These are phyloP conservation scores for Tetrao urogallus DNA, from an alignment of 2,113 vertebrate species.

Conservation along the genomic window DNA sequence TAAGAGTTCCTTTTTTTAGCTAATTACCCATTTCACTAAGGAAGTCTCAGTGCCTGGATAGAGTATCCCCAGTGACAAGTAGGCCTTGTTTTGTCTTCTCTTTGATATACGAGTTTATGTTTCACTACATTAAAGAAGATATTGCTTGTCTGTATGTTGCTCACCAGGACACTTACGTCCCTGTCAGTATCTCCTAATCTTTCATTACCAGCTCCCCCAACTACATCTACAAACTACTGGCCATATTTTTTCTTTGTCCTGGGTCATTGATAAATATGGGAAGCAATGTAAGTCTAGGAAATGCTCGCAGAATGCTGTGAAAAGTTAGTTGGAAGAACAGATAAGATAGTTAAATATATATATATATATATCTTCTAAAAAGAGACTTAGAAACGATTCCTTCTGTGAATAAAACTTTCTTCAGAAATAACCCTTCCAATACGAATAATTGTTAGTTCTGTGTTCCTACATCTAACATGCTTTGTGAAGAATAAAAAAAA, in stretches of 20 bases:
- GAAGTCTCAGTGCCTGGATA: neutral
- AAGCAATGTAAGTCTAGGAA: neutral
- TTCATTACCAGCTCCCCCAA: neutral
- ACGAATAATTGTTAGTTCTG: slow-evolving; percentile 1
- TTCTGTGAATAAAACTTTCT: neutral
- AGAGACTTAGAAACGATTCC: neutral
- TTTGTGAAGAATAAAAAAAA: slow-evolving; percentile 9
- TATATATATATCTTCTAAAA: neutral
- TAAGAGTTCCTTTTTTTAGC: neutral
- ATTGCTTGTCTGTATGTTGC: neutral
- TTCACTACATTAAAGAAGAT: neutral
- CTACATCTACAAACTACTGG: neutral
- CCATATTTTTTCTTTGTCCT: neutral
- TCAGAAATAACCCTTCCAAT: slow-evolving; percentile 5
- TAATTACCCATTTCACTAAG: neutral
- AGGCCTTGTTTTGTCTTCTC: neutral
- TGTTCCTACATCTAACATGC: neutral
- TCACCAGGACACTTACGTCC: neutral
- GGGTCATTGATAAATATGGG: neutral
- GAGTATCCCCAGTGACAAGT: neutral
- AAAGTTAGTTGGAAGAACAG: neutral
- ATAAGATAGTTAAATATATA: neutral
- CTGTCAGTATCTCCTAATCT: neutral
- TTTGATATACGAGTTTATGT: neutral
- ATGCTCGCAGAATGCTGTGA: neutral